phyloP scores from a whole-genome alignment of 2,797 vertebrate species.

The Siniperca obscura region DNA sequence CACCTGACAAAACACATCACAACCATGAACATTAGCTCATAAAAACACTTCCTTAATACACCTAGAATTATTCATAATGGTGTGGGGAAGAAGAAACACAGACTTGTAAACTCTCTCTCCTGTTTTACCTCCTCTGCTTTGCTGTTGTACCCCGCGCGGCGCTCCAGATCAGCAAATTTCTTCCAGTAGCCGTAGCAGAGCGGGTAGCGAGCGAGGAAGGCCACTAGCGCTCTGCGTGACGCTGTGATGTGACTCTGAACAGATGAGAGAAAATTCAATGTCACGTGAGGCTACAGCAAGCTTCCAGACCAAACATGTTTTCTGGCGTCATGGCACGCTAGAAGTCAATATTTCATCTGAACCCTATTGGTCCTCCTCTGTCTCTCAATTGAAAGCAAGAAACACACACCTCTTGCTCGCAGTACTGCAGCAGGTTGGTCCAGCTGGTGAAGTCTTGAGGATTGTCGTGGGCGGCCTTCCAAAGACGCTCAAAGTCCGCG shows the following conservation, averaged over 20 bases:
- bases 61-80: not conserved
- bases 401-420: slow-evolving; percentile 87
- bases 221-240: slow-evolving; percentile 84
- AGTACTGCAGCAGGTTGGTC: slow-evolving; percentile 89
- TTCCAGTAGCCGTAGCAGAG: slow-evolving; percentile 94
- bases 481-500: slow-evolving; percentile 86
- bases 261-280: slow-evolving; percentile 18
- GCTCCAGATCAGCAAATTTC: slow-evolving; percentile 89
- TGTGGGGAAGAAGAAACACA: not conserved
- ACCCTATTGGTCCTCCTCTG: not conserved
- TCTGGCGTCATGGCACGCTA: not conserved
- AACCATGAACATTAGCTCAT: not conserved
- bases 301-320: not conserved
- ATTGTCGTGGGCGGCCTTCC: slow-evolving; percentile 83
- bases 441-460: slow-evolving; percentile 88
- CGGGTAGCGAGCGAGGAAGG: slow-evolving; percentile 87
- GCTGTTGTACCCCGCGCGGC: slow-evolving; percentile 78
- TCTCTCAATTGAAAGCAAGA: not conserved
- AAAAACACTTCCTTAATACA: not conserved
- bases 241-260: slow-evolving; percentile 84
- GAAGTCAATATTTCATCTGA: not conserved
- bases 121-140: slow-evolving; percentile 86
- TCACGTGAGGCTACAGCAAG: not conserved
- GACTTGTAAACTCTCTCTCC: not conserved
- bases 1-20: slow-evolving; percentile 78